phyloP scores from a whole-genome alignment of 2,888 invertebrate genomes.

The Cataglyphis albicans region DNA sequence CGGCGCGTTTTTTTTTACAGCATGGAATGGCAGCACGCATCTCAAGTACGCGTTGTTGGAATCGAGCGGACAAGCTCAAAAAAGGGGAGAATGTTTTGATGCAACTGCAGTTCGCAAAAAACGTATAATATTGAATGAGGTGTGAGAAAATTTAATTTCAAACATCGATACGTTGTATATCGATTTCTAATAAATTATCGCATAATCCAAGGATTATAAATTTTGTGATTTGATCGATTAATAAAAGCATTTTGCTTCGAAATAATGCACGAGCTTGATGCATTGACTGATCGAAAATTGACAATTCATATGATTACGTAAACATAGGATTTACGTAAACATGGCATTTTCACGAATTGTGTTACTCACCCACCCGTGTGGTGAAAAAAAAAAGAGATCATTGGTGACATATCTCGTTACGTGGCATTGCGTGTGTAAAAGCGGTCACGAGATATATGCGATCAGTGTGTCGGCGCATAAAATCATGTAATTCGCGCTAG shows the following conservation, averaged over 20 bases:
- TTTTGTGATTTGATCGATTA: background rate
- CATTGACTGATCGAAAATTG: background rate
- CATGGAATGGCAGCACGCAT: conserved; percentile 71
- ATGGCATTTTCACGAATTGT: background rate
- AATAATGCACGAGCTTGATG: background rate
- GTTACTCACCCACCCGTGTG: background rate
- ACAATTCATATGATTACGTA: conserved; percentile 10
- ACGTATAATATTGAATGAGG: background rate
- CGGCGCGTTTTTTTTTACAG: conserved; percentile 52
- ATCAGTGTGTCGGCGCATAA: conserved; percentile 34
- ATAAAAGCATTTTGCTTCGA: background rate
- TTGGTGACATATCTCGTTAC: conserved; percentile 56
- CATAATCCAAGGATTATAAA: background rate
- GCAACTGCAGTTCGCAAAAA: background rate
- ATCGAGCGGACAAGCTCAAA: conserved; percentile 51
- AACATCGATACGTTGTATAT: background rate
- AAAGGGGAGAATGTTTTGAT: conserved; percentile 13
- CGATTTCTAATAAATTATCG: background rate
- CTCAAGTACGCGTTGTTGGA: conserved; percentile 63
- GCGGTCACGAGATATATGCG: conserved; percentile 47
- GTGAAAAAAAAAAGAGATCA: conserved; percentile 9
- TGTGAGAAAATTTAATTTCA: background rate
- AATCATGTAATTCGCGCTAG: conserved; percentile 48
- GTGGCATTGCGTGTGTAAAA: conserved; percentile 67
- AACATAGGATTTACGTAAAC: too few relatives aligned